Base-by-base conservation (phyloP, 2,888 invertebrate genomes). In the Ferdinandea cuprea region DNA sequence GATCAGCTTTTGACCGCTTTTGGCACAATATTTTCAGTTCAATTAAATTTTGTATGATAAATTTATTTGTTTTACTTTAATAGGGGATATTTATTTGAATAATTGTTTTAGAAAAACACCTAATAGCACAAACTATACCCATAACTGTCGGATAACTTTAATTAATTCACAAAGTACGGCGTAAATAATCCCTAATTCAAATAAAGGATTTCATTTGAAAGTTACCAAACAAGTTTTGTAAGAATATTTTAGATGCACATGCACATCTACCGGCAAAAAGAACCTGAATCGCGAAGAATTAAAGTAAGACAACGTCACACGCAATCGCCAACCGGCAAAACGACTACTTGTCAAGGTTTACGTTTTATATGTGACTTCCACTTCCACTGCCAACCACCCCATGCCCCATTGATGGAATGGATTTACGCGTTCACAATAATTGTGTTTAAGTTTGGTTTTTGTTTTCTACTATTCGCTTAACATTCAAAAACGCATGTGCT, bases 221-320 rank as follows among this genome's bases (percentile, higher is more conserved):
- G 44, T 44, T 13, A 44, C 30, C 59, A 61, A 61, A 42, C 35
- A 15, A 19, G 32, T 74, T 37, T 40, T 15, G 17, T 15, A 32
- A 13, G 9, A 15, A 15, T 50, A 48, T n/a, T 37, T 50, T n/a
- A 1, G 37, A 50, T 15, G 50, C 65, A 9, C 19, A 44, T 44
- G 17, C 44, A 44, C 19, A 44, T 35, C 17, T 52, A 73, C 66
- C 73, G 78, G 73, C 59, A 28, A 40, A 66, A 30, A 7, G 17
- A 40, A n/a, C 15, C 9, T 44, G 13, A 21, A 44, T 4, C n/a
- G 9, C 25, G 5, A 25, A 25, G 5, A 2, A 25, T 3, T 2
- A 25, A 25, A 11, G 3, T 13, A 40, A 37, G 5, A 21, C 0
- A 19, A 44, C 30, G 15, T 44, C n/a, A 58, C 17, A 28, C 69